phyloP scores from a whole-genome alignment of 2,888 invertebrate genomes.

The Chrysolina oricalcia region DNA sequence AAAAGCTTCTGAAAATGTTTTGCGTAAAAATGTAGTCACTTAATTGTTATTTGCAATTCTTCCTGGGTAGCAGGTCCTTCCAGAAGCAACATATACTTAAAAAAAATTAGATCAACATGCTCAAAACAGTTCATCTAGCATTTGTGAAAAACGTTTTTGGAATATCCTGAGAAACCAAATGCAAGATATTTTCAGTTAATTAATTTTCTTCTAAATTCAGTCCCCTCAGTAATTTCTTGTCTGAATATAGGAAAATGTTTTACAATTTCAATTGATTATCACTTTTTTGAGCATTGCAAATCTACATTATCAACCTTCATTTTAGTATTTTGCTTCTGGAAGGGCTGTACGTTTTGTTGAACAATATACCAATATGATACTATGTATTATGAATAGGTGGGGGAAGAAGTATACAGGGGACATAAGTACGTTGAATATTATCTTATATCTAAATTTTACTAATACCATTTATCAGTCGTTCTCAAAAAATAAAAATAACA shows the following conservation, averaged over 20 bases:
- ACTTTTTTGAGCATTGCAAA: no score
- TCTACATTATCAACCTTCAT: not conserved
- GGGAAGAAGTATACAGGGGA: conserved; percentile 13
- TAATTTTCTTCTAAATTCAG: no score
- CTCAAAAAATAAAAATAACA: conserved; percentile 46
- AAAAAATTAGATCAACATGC: no score
- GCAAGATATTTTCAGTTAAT: no score
- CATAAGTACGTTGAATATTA: conserved; percentile 13
- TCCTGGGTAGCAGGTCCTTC: not conserved
- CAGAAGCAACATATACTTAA: not conserved
- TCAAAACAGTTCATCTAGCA: no score
- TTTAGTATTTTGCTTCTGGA: not conserved
- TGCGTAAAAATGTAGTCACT: conserved; percentile 8
- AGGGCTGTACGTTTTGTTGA: not conserved
- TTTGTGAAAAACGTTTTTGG: no score
- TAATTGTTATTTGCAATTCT: not conserved
- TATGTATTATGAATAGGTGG: not conserved
- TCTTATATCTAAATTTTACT: conserved; percentile 51
- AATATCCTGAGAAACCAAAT: no score
- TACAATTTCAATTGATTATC: no score
- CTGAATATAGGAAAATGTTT: no score
- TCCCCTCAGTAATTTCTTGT: no score
- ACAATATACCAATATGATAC: conserved; percentile 17
- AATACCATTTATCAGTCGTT: conserved; percentile 53
- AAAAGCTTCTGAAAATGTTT: conserved; percentile 8